Evolutionary conservation across 1,140 invertebrate genomes (phyloP).

Genomic region (Polyergus mexicanus): DNA sequence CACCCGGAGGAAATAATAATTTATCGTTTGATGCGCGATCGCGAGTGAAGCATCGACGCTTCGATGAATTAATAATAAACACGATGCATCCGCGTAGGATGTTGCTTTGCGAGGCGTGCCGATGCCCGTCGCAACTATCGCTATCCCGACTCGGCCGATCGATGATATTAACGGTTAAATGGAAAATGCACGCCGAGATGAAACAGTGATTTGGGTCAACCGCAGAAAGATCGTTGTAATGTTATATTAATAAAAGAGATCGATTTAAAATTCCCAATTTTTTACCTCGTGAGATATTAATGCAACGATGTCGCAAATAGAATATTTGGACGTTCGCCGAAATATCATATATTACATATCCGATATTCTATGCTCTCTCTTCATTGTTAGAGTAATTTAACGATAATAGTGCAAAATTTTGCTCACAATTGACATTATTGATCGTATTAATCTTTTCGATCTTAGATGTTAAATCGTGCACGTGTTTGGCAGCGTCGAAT

Average conservation of each 20-base stretch:
- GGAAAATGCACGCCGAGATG: constrained; percentile 62
- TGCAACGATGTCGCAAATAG: constrained; percentile 5
- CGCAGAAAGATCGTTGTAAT: constrained; percentile 32
- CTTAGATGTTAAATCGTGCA: neutral
- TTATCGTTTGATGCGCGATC: constrained; percentile 64
- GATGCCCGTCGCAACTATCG: constrained; percentile 21
- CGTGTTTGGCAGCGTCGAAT: neutral
- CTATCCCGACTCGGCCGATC: constrained; percentile 51
- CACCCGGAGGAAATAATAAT: constrained; percentile 58
- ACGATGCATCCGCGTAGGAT: constrained; percentile 39
- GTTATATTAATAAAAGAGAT: constrained; percentile 17
- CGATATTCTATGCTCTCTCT: neutral
- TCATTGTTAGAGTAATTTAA: neutral
- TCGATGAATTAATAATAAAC: constrained; percentile 72
- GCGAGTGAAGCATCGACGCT: constrained; percentile 55
- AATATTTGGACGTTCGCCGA: constrained; percentile 22
- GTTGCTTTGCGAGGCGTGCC: constrained; percentile 43
- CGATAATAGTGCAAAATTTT: neutral
- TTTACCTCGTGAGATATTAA: neutral
- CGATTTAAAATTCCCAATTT: neutral
- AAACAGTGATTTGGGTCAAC: constrained; percentile 57
- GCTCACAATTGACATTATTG: neutral
- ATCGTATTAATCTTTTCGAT: neutral
- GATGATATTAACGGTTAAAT: constrained; percentile 70
- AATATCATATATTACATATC: neutral